Evolutionary conservation across 2,888 invertebrate genomes (phyloP).

Genomic region (Amphipoea lucens): DNA sequence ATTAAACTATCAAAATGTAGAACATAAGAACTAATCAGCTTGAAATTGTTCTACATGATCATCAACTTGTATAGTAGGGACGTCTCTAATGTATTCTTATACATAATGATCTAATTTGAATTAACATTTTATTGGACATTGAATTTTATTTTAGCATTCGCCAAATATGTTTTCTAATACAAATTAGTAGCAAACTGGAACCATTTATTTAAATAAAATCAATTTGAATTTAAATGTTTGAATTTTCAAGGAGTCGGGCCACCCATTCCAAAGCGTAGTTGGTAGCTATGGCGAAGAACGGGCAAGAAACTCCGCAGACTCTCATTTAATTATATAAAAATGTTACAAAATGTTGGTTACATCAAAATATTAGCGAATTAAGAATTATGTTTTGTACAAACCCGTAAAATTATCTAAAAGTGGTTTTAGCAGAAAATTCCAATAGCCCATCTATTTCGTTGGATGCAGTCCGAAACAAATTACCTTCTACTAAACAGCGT

Average conservation of each 20-base stretch:
- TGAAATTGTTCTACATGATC: slow-evolving; percentile 33
- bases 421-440: background rate
- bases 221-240: background rate
- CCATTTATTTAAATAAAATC: background rate
- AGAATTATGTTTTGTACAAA: background rate
- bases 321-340: background rate
- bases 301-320: background rate
- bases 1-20: slow-evolving; percentile 7
- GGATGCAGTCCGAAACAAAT: background rate
- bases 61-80: slow-evolving; percentile 31
- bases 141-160: background rate
- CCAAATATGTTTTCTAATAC: background rate
- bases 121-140: background rate
- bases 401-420: background rate
- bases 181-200: background rate
- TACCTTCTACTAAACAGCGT: background rate
- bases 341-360: background rate
- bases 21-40: slow-evolving; percentile 28
- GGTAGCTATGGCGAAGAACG: background rate
- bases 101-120: slow-evolving; percentile 7
- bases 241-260: too few species aligned
- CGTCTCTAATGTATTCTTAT: background rate
- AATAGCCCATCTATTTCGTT: background rate
- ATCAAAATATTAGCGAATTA: background rate
- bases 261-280: background rate